phyloP scores from a whole-genome alignment of 2,888 invertebrate genomes.

The Trichopoda pennipes region DNA sequence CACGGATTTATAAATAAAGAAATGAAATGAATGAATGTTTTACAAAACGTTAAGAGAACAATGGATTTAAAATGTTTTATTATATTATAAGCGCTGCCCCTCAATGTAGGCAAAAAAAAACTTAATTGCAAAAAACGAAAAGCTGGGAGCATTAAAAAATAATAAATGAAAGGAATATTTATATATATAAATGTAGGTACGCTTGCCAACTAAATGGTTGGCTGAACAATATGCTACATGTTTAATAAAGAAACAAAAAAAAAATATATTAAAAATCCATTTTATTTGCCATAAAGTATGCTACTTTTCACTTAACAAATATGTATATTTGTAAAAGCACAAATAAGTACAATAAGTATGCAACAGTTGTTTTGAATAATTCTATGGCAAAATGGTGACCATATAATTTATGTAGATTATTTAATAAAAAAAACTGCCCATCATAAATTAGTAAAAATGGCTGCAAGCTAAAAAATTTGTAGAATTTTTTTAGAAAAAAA shows the following conservation, averaged over 20 bases:
- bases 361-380: constrained; percentile 67
- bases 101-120: constrained; percentile 28
- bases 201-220: constrained; percentile 58
- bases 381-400: constrained; percentile 30
- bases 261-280: constrained; percentile 17
- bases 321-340: constrained; percentile 16
- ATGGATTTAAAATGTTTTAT: constrained; percentile 15
- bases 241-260: constrained; percentile 20
- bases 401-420: background rate
- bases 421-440: constrained; percentile 17
- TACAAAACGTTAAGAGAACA: constrained; percentile 6
- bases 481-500: constrained; percentile 11
- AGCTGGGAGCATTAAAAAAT: background rate
- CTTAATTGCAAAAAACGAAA: constrained; percentile 33
- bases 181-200: constrained; percentile 14
- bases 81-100: background rate
- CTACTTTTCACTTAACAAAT: constrained; percentile 15
- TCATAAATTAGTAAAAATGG: constrained; percentile 19
- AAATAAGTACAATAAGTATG: constrained; percentile 40
- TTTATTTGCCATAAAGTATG: constrained; percentile 56
- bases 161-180: background rate
- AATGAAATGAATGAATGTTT: constrained; percentile 3
- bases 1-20: constrained; percentile 10
- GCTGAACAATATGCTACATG: constrained; percentile 47
- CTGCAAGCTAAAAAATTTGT: constrained; percentile 23